Base-by-base conservation (phyloP, 2,888 invertebrate species). In the Patella pellucida region DNA sequence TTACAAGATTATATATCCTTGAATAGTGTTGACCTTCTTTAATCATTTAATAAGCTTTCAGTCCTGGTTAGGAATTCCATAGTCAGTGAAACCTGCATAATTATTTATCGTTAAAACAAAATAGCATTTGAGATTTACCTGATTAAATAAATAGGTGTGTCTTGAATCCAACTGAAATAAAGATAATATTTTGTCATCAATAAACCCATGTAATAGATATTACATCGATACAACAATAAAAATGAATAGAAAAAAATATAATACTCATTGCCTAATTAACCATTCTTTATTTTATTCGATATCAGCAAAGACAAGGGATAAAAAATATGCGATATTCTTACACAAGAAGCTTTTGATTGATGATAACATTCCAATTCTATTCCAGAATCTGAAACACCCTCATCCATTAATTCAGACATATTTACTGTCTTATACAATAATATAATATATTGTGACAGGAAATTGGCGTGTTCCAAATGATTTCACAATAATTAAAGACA, bases 101-200 rank as follows among this genome's bases (percentile, higher is more conserved):
- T 41, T 41, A 7, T 41, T 41, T 41, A 9, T 41, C 41, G 9
- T 41, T 41, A 9, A 41, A 41, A 41, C 41, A 0, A 41, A 41
- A 41, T 41, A 41, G 41, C 41, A 41, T 41, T 31, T 16, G 23
- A 19, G 7, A 72, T 77, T 75, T 83, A 89, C 88, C 82, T 87
- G 88, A 72, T 84, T 79, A 76, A 90, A 85, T 51, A 91, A 74
- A 78, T 87, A 89, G 54, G 85, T 83, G 79, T 90, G 89, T 72
- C 90, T 79, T 15, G 85, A 85, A 82, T 91, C 91, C 81, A 90
- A 84, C 90, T 90, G 85, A 16, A 85, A 85, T 54, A 75, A 52
- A 54, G 77, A 69, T 75, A 50, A 74, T 70, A 73, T 51, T 52
- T 16, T 52, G 23, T 51, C 19, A 50, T 68, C 52, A 27, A 23